These are phyloP conservation scores for Apogon talboti DNA, from an alignment of 2,797 vertebrate genomes.

Conservation along the genomic window DNA sequence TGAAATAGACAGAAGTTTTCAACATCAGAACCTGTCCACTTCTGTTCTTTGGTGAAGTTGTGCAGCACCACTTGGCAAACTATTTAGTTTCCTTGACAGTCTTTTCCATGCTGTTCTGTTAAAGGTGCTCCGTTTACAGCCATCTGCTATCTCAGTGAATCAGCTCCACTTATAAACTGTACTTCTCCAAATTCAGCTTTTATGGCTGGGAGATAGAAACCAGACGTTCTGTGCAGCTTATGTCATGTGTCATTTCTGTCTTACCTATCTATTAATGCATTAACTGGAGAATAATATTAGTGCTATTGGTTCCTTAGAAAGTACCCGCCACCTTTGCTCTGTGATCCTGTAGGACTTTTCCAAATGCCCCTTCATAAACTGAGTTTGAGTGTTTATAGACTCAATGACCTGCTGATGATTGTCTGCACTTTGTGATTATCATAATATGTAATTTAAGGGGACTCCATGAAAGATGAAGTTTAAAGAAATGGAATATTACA, in stretches of 20 bases:
- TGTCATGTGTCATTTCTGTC: slow-evolving; percentile 32
- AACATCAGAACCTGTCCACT: slow-evolving; percentile 16
- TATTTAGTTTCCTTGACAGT: slow-evolving; percentile 35
- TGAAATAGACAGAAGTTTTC: slow-evolving; percentile 7
- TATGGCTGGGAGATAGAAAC: slow-evolving; percentile 39
- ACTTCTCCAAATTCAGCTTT: slow-evolving; percentile 25
- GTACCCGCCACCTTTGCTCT: slow-evolving; percentile 30
- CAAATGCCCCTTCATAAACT: slow-evolving; percentile 43
- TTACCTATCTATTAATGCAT: slow-evolving; percentile 38
- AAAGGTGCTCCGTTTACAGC: not conserved
- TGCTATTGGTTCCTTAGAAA: slow-evolving; percentile 32
- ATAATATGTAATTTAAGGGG: no score
- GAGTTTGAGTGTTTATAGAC: slow-evolving; percentile 14
- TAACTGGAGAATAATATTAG: slow-evolving; percentile 56
- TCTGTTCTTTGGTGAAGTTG: slow-evolving; percentile 6
- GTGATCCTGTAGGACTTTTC: slow-evolving; percentile 12
- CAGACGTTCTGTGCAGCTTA: slow-evolving; percentile 37
- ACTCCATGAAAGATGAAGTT: no score
- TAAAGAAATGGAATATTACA: no score
- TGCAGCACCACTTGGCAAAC: slow-evolving; percentile 9
- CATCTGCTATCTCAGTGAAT: slow-evolving; percentile 34
- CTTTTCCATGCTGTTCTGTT: slow-evolving; percentile 25
- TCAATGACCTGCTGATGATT: slow-evolving; percentile 29
- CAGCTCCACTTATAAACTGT: slow-evolving; percentile 40
- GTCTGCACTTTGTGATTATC: slow-evolving; percentile 3